Evolutionary conservation across 1,140 invertebrate species (phyloP).

Genomic region (Orchesella cincta): DNA sequence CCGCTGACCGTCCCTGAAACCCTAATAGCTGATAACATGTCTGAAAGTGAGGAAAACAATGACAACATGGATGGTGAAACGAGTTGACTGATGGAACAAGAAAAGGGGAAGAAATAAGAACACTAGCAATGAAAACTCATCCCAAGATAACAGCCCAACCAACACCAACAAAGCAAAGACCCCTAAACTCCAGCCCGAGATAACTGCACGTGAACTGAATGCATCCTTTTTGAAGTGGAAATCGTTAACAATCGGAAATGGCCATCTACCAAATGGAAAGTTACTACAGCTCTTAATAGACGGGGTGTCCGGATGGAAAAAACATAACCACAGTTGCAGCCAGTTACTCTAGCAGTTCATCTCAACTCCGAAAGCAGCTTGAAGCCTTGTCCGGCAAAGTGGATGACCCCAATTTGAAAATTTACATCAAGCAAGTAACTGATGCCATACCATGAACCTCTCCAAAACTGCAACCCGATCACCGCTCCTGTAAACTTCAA

Average conservation of each 20-base stretch:
- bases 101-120: too few species aligned
- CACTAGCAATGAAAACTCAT: too few species aligned
- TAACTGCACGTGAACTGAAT: too few species aligned
- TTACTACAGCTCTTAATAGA: not conserved
- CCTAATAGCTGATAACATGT: not conserved
- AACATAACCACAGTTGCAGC: not conserved
- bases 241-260: not conserved
- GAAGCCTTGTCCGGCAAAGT: not conserved
- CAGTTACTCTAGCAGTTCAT: not conserved
- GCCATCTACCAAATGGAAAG: not conserved
- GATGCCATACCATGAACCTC: slow-evolving; percentile 1
- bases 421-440: not conserved
- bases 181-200: too few species aligned
- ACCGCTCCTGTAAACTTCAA: not conserved
- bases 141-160: too few species aligned
- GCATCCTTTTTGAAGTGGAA: not conserved
- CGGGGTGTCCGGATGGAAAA: not conserved
- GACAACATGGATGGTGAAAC: too few species aligned
- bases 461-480: not conserved
- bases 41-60: too few species aligned
- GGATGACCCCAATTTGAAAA: not conserved
- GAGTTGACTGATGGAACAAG: too few species aligned
- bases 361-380: not conserved
- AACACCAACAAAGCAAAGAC: too few species aligned
- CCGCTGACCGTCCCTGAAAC: not conserved